Conservation (phyloP, 2,888 invertebrate species). For the Hyposoter didymator region DNA sequence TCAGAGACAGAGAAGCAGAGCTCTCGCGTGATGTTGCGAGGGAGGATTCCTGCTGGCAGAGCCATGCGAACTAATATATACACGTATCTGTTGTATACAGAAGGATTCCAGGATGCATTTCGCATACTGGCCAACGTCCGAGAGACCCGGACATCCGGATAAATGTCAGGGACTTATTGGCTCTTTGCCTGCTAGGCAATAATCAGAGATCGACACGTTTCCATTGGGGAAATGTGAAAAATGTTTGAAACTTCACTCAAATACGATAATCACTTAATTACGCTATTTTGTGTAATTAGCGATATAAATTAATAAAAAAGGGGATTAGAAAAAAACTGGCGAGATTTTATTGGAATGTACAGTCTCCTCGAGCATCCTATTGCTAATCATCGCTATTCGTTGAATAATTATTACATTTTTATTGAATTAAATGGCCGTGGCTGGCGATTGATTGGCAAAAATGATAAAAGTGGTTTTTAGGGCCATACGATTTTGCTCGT, state of each 20-base stretch:
- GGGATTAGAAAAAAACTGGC: not conserved
- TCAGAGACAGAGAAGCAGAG: not conserved
- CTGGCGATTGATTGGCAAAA: not conserved
- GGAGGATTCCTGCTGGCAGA: constrained; percentile 15
- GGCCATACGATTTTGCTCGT: not conserved
- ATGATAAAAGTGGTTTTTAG: not conserved
- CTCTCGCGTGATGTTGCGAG: constrained; percentile 2
- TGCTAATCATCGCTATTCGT: not conserved
- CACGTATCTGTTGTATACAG: not conserved
- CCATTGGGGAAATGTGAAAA: not conserved
- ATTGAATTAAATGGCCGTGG: not conserved
- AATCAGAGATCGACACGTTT: not conserved
- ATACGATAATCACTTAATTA: not conserved
- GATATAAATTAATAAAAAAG: not conserved
- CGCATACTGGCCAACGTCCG: constrained; percentile 72
- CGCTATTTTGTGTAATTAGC: not conserved
- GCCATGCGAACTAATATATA: constrained; percentile 34
- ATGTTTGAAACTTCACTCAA: not conserved
- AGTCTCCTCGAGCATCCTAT: not conserved
- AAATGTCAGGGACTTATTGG: constrained; percentile 38
- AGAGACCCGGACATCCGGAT: constrained; percentile 37
- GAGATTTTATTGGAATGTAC: no score
- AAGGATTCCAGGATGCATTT: constrained; percentile 76
- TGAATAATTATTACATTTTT: not conserved
- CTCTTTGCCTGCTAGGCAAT: constrained; percentile 15